A percentile compares a stretch with the other conserved stretches of the same genome.
Evolutionary conservation across 2,797 vertebrate genomes (phyloP).

Genomic region (Dallia pectoralis): DNA sequence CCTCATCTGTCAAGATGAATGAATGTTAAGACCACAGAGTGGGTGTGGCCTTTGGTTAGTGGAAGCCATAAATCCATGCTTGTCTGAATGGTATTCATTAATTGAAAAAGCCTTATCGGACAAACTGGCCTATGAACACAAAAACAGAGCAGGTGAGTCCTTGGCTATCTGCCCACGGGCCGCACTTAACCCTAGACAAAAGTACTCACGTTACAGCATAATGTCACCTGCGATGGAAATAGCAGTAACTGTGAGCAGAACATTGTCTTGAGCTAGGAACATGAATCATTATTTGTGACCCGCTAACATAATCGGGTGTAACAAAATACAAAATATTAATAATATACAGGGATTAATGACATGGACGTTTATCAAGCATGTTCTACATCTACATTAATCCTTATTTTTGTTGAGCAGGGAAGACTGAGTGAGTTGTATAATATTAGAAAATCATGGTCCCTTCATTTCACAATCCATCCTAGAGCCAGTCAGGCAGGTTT

Average conservation of each 20-base stretch:
- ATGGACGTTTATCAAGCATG: slow-evolving; percentile 34
- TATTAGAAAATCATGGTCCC: slow-evolving; percentile 45
- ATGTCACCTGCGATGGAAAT: not conserved
- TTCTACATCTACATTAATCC: too few species aligned
- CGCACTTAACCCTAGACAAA: not conserved
- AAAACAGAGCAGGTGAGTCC: not conserved
- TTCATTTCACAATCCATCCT: slow-evolving; percentile 56
- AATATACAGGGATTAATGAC: too few species aligned
- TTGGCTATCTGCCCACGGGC: slow-evolving; percentile 1
- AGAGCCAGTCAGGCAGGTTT: slow-evolving; percentile 78
- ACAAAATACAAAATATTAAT: too few species aligned
- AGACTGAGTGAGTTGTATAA: slow-evolving; percentile 45
- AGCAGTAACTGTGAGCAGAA: not conserved
- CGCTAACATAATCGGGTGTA: too few species aligned
- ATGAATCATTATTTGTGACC: too few species aligned
- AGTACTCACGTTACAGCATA: not conserved
- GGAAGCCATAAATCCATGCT: not conserved
- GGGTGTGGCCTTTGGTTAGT: not conserved
- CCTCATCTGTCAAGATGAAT: not conserved
- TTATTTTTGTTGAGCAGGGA: not conserved
- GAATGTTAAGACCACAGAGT: not conserved
- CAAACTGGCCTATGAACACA: slow-evolving; percentile 1
- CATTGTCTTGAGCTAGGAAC: too few species aligned
- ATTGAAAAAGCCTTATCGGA: not conserved
- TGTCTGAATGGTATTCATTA: slow-evolving; percentile 6